Conservation (phyloP, 2,888 invertebrate genomes). For the Hypolimnas misippus region DNA sequence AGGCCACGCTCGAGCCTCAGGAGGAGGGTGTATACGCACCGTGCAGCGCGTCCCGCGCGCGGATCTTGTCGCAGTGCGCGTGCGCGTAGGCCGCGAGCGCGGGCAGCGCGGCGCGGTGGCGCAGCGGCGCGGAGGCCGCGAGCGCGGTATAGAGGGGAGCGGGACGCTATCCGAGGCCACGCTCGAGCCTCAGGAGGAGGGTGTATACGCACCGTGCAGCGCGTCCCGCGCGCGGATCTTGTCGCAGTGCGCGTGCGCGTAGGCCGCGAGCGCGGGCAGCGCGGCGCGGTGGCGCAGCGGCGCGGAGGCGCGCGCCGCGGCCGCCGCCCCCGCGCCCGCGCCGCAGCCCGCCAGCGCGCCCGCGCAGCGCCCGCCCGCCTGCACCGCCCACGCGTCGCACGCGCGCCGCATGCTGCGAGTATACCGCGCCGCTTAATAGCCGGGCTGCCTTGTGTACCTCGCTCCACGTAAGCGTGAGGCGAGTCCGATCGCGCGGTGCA, state of each 20-base stretch:
- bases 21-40: too few species aligned
- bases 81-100: constrained; percentile 59
- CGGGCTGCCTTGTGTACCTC: too few species aligned
- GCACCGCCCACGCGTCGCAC: constrained; percentile 55
- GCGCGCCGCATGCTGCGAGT: constrained; percentile 55
- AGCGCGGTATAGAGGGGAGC: too few species aligned
- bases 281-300: constrained; percentile 48
- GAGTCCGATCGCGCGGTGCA: too few species aligned
- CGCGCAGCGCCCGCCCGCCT: constrained; percentile 44
- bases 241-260: constrained; percentile 58
- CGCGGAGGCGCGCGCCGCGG: constrained; percentile 34
- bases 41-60: constrained; percentile 63
- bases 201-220: constrained; percentile 57
- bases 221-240: constrained; percentile 66
- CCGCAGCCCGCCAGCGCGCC: constrained; percentile 43
- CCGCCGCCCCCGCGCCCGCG: constrained; percentile 25
- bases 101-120: constrained; percentile 56
- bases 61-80: constrained; percentile 63
- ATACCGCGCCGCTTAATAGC: background rate
- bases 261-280: constrained; percentile 62
- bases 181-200: background rate
- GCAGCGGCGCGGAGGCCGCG: constrained; percentile 32
- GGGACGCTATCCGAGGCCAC: too few species aligned
- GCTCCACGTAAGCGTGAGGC: too few species aligned
- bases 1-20: too few species aligned